Evolutionary conservation across 2,113 vertebrate genomes (phyloP), one percentile per base, ranked within the genome.

Genomic region (Choloepus hoffmanni): DNA sequence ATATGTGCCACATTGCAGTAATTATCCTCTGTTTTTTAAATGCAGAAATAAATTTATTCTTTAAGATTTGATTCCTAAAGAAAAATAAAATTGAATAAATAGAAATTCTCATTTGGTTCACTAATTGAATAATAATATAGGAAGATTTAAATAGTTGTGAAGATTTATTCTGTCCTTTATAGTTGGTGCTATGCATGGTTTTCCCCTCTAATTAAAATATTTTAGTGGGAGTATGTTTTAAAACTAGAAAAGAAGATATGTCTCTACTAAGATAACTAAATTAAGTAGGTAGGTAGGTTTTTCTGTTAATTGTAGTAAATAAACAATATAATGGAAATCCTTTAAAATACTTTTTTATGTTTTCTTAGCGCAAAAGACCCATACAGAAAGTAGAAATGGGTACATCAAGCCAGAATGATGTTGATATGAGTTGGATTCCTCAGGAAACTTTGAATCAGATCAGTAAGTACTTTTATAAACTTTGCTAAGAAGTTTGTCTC

Each of bases 361-460:
- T 28, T 97, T 28, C 96, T 26, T 97, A 99, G 99, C 99, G 99
- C 98, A 98, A 99, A 98, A 99, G 99, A 97, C 99, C 99, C 0
- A 98, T 99, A 58, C 98, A 99, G 30, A 99, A 99, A 96, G 99
- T 99, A 77, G 99, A 99, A 96, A 99, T 99, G 99, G 99, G 99
- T 73, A 99, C 99, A 0, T 99, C 99, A 0, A 99, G 98, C 98
- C 99, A 99, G 98, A 99, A 99, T 0, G 99, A 99, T 88, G 99
- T 99, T 15, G 99, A 99, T 95, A 99, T 99, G 99, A 99, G 99
- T 97, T 99, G 99, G 99, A 99, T 99, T 98, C 99, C 99, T 40
- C 99, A 99, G 96, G 99, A 99, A 97, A 99, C 99, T 33, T 98
- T 99, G 95, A 99, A 99, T 98, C 99, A 99, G 97, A 99, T 99